Conservation (phyloP, 92 coral and sea anemone genomes). For the Anthopleura xanthogrammica region DNA sequence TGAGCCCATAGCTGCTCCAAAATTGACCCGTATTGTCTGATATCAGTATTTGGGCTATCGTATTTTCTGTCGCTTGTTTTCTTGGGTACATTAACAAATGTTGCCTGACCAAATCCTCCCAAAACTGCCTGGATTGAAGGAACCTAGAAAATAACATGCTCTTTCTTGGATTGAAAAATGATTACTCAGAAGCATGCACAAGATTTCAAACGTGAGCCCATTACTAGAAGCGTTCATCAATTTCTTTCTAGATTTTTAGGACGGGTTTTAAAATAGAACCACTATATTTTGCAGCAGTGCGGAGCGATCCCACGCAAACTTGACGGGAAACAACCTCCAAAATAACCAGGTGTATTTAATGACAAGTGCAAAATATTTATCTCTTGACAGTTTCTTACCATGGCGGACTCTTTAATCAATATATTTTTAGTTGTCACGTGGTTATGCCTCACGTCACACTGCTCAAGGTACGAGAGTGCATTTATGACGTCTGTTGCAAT, state of each 20-base stretch:
- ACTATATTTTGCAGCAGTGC: no score
- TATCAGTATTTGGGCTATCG: background rate
- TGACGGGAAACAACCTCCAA: no score
- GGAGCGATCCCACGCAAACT: no score
- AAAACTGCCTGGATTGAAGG: background rate
- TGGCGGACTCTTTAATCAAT: background rate
- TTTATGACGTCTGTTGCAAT: conserved; percentile 1
- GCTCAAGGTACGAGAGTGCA: background rate
- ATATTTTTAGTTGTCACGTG: background rate
- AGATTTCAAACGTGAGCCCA: no score
- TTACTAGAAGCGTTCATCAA: no score
- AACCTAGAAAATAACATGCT: background rate
- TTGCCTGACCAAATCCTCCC: conserved; percentile 7
- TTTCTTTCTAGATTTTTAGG: no score
- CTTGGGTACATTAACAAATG: background rate
- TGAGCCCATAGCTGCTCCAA: background rate
- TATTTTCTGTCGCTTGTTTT: background rate
- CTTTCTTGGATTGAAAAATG: background rate
- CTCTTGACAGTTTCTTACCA: background rate
- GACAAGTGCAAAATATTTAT: no score
- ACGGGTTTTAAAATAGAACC: no score
- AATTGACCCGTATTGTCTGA: background rate
- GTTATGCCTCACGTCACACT: background rate
- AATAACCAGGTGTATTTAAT: no score
- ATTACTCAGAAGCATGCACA: no score